Evolutionary conservation across 2,888 invertebrate species (phyloP), one percentile per base, ranked within the genome.

Genomic region (Cremastobaeus sp.): DNA sequence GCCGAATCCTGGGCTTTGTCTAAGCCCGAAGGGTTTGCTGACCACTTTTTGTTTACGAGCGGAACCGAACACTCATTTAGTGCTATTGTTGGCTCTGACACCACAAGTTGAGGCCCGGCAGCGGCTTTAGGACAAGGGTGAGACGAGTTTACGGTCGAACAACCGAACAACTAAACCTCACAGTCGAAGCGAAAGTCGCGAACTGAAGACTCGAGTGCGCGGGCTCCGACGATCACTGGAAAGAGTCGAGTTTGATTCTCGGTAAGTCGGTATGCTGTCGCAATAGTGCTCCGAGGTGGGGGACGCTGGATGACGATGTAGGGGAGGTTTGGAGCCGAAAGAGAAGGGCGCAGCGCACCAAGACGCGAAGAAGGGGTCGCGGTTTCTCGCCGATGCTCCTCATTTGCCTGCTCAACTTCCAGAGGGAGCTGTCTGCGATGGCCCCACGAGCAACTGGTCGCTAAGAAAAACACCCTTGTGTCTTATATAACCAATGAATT

Each of bases 191-290:
- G 81, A 84, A 77, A 83, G 81, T 82, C 82, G 82, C 82, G 79
- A 81, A 85, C 85, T 85, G 80, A 83, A 74, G n/a, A n/a, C n/a
- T n/a, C n/a, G n/a, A n/a, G 78, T 81, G 81, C 79, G 79, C 78
- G 81, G 76, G 76, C 68, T 68, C 69, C 28, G 59, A 55, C 69
- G 69, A 48, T 59, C 62, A 77, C 74, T 74, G 76, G 73, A 76
- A 76, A 73, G 71, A 73, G 55, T 41, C 60, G 21, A 62, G 66
- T 72, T 76, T 66, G 77, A 76, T 78, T 76, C 77, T 75, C 69
- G 62, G 62, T 73, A 71, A 73, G 74, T 75, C 69, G 62, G 62
- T 73, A 71, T 74, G 74, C 76, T 72, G 55, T 69, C 64, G 60
- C 52, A 30, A 60, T 57, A 68, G 77, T 14, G 73, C 70, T 70